Conservation (phyloP, 2,888 invertebrate genomes). For the Mimumesa dahlbomi region DNA sequence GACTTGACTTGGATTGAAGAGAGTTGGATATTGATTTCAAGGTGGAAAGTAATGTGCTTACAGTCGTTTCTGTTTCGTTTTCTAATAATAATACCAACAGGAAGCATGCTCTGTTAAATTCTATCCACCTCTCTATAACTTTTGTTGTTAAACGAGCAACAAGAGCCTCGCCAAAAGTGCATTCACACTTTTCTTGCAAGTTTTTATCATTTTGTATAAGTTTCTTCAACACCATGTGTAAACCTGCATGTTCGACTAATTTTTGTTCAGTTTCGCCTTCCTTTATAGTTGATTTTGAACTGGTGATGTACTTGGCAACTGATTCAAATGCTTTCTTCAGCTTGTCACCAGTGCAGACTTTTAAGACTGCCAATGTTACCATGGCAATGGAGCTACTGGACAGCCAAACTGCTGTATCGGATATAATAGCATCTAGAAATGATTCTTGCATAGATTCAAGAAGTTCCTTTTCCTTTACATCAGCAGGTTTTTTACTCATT, state of each 20-base stretch:
- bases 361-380: slow-evolving; percentile 87
- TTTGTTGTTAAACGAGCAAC: slow-evolving; percentile 82
- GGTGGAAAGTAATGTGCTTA: slow-evolving; percentile 81
- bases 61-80: slow-evolving; percentile 81
- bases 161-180: slow-evolving; percentile 83
- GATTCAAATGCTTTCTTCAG: slow-evolving; percentile 80
- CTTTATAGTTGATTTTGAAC: slow-evolving; percentile 83
- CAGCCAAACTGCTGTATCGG: slow-evolving; percentile 86
- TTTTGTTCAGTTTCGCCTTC: slow-evolving; percentile 76
- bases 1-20: slow-evolving; percentile 82
- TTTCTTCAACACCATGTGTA: slow-evolving; percentile 90
- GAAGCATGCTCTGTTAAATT: slow-evolving; percentile 89
- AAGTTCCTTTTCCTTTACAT: slow-evolving; percentile 86
- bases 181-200: slow-evolving; percentile 76
- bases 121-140: slow-evolving; percentile 84
- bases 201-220: slow-evolving; percentile 85
- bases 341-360: slow-evolving; percentile 82
- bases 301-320: slow-evolving; percentile 80
- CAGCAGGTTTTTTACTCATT: slow-evolving; percentile 87
- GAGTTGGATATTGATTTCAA: slow-evolving; percentile 80
- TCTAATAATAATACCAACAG: slow-evolving; percentile 86
- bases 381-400: slow-evolving; percentile 85
- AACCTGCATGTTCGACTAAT: slow-evolving; percentile 87
- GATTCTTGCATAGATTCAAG: slow-evolving; percentile 84
- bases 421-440: slow-evolving; percentile 82